phyloP scores from a whole-genome alignment of 92 coral and sea anemone genomes.

The Chrysogorgia sp. region DNA sequence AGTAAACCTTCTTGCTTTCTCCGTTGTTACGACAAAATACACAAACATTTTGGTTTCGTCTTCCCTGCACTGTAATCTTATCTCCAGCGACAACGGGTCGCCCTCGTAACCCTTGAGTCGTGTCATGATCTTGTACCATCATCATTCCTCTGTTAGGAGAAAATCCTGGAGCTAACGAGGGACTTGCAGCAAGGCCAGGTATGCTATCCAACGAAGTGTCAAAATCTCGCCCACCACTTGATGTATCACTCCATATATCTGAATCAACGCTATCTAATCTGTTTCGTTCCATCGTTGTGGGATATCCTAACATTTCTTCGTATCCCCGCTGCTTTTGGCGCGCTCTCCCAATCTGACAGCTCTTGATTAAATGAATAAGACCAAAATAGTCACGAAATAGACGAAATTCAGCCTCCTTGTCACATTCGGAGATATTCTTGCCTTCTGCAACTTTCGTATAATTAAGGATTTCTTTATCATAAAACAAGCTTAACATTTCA shows the following conservation, averaged over 20 bases:
- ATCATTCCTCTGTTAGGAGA: conserved; percentile 53
- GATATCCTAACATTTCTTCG: conserved; percentile 58
- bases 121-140: conserved; percentile 68
- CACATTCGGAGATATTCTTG: conserved; percentile 71
- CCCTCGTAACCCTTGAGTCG: conserved; percentile 39
- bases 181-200: conserved; percentile 70
- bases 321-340: conserved; percentile 71
- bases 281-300: conserved; percentile 77
- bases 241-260: conserved; percentile 90
- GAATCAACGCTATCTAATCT: conserved; percentile 96
- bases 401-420: conserved; percentile 88
- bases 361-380: conserved; percentile 88
- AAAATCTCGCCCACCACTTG: conserved; percentile 79
- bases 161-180: conserved; percentile 83
- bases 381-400: conserved; percentile 98
- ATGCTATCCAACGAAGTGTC: conserved; percentile 73
- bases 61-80: conserved; percentile 30
- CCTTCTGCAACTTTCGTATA: conserved; percentile 74
- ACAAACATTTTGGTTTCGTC: conserved; percentile 96
- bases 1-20: conserved; percentile 95
- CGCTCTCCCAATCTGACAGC: conserved; percentile 65
- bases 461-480: conserved; percentile 87
- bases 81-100: conserved; percentile 18
- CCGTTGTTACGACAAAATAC: conserved; percentile 99
- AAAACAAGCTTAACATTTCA: conserved; percentile 94